These are phyloP conservation scores for Delichon dasypus DNA, from an alignment of 2,797 vertebrate genomes.

Conservation along the genomic window DNA sequence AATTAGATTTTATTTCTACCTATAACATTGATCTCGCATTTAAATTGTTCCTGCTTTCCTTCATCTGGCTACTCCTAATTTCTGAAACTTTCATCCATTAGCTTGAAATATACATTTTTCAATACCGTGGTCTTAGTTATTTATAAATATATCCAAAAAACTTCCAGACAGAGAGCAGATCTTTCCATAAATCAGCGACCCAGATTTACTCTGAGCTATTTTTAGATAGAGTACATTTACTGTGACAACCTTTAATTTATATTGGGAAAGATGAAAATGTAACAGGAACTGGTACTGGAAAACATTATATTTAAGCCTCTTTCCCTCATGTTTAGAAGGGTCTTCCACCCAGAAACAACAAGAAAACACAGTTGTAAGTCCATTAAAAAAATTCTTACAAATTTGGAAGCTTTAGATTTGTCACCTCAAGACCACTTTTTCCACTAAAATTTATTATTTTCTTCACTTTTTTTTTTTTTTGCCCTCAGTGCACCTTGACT, in stretches of 20 bases:
- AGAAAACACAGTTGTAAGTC: not conserved
- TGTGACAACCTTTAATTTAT: constrained; percentile 9
- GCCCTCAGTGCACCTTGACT: not conserved
- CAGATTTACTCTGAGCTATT: constrained; percentile 28
- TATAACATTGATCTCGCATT: not conserved
- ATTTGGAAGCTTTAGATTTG: not conserved
- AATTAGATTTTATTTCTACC: not conserved
- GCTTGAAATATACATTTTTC: not conserved
- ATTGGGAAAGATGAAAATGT: not conserved
- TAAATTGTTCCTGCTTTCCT: not conserved
- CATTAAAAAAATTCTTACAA: not conserved
- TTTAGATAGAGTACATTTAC: not conserved
- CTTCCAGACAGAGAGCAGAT: not conserved
- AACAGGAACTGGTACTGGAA: not conserved
- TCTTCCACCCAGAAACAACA: not conserved
- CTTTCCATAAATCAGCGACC: constrained; percentile 1
- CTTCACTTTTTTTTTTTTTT: not conserved
- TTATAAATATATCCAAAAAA: constrained; percentile 18
- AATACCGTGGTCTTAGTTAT: not conserved
- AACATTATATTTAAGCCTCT: not conserved
- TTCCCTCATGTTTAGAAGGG: not conserved
- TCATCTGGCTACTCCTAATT: not conserved
- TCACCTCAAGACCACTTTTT: not conserved
- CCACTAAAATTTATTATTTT: not conserved
- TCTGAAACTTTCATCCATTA: not conserved